Conservation (phyloP, 2,113 vertebrate genomes). For the Hippocampus barbouri region DNA sequence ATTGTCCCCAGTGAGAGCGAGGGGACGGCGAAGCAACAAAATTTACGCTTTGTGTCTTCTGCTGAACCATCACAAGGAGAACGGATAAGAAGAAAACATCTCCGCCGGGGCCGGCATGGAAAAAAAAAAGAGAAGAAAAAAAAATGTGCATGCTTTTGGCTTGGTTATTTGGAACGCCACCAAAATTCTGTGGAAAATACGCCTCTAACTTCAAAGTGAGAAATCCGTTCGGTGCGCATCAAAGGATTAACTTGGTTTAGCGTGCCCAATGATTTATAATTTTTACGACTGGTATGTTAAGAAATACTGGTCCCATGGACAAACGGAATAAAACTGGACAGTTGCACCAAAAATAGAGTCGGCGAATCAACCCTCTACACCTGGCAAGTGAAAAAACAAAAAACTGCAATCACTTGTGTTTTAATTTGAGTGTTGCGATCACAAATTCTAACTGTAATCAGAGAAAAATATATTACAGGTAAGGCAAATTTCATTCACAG, state of each 20-base stretch:
- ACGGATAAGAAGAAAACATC: constrained; percentile 7
- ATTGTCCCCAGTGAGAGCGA: constrained; percentile 60
- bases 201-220: neutral
- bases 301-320: no score
- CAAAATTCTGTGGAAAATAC: neutral
- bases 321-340: neutral
- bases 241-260: neutral
- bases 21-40: constrained; percentile 42
- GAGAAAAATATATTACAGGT: no score
- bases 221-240: neutral
- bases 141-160: neutral
- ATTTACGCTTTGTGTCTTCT: constrained; percentile 24
- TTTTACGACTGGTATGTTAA: neutral
- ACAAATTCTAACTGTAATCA: no score
- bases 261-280: neutral
- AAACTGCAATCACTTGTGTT: neutral
- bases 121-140: neutral
- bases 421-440: no score
- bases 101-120: neutral
- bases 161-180: neutral
- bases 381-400: neutral
- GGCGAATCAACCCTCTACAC: neutral
- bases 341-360: neutral
- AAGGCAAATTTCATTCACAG: no score
- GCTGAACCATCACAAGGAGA: constrained; percentile 20